Base-by-base conservation (phyloP, 53 echinoderm and acorn worm genomes). In the Crossaster papposus region DNA sequence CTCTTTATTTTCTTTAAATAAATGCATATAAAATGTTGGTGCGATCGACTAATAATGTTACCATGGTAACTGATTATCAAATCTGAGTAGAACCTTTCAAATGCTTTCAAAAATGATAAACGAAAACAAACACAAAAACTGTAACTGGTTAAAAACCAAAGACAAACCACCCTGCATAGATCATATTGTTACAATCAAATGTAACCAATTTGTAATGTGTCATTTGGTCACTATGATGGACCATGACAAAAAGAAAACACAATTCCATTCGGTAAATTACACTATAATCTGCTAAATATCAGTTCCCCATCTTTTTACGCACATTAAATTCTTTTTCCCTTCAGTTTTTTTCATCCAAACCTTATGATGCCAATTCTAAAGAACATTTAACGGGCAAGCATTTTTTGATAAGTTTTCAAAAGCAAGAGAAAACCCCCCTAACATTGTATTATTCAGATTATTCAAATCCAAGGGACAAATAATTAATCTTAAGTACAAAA, bases 161-260 rank as follows among this genome's bases (percentile, higher is more conserved):
- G 54, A 58, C n/a, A 76, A 33, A 87, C 77, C 76, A 87, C 87
- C 87, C 87, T 87, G 87, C 87, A 87, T 87, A 87, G 87, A 87
- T 87, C 62, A 51, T 77, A 87, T 73, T 53, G 73, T 10, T n/a
- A 51, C 51, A 53, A 52, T 79, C 58, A 81, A 33, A 62, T 29
- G 29, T 81, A 28, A 52, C 20, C 18, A 81, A 55, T 81, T 81
- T 63, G 63, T 58, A 58, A 15, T 15, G 22, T 58, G 14, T 3
- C 12, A 58, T 58, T 20, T 58, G 22, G 2, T 58, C 44, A 44
- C 22, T 0, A 58, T 58, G 58, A 58, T 11, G 58, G 15, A 52
- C 58, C 58, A 58, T 15, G 22, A 11, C 12, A 58, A 18, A 58
- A 8, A 58, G 58, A 58, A 44, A 44, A 44, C 44, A n/a, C n/a